Evolutionary conservation across 2,888 invertebrate genomes (phyloP), one percentile per base, ranked within the genome.

Genomic region (Tuberolachnus salignus): DNA sequence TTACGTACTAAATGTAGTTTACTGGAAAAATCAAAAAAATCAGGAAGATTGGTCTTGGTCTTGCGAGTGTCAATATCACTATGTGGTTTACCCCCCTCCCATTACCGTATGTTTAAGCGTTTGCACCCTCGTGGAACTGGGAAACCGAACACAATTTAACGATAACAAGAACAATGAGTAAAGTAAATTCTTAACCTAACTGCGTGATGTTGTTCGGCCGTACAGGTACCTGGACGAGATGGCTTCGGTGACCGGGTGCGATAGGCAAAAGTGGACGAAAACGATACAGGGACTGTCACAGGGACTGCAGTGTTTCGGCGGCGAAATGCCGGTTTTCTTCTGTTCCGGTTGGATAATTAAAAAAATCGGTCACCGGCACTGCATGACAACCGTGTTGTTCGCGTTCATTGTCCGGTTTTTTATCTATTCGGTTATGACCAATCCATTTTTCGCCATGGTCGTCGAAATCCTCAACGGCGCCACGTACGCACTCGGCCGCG

Each of bases 251-350:
- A n/a, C 49, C 14, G 42, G 69, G 2, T 78, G 67, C 11, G 23
- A 49, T 3, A 55, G 85, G 1, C 84, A 86, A 0, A 85, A 87
- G 13, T 90, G 90, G 84, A 88, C 90, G 16, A 93, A 92, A 85
- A 91, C 92, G 0, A 83, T 93, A 19, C 91, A 93, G 84, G 93
- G 93, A 0, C 85, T 92, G 0, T 90, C 90, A n/a, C 91, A 91
- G 84, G 91, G 91, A 8, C 89, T 93, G 78, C 94, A 95, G 85
- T 92, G 92, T 74, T 91, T 95, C 83, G 89, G 90, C 34, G 95
- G 95, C 0, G 95, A 95, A 85, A 87, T 95, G 83, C 95, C 95
- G 0, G 93, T 95, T 84, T 92, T 95, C 86, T 94, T 95, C 84
- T 85, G 94, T 2, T 94, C 95, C 26, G 78, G 78, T 34, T 87